Evolutionary conservation across 2,113 vertebrate genomes (phyloP).

Genomic region (Ophiodon elongatus): DNA sequence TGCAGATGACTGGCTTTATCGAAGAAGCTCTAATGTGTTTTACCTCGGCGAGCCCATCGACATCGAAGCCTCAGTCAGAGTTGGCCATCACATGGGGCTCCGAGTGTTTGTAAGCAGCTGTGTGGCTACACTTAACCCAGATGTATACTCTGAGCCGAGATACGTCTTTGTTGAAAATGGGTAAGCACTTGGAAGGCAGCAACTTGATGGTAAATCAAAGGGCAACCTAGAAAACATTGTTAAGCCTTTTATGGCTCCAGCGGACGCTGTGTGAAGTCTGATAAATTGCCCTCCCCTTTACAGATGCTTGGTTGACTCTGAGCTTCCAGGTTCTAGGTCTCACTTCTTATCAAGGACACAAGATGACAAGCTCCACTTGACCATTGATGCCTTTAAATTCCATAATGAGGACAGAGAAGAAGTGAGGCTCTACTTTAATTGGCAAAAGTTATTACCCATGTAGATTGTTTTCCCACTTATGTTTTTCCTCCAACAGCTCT

Average conservation of each 20-base stretch:
- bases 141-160: conserved; percentile 64
- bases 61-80: conserved; percentile 73
- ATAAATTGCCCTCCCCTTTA: no score
- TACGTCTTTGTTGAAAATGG: conserved; percentile 78
- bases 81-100: conserved; percentile 70
- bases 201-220: no score
- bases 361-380: no score
- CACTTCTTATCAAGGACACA: no score
- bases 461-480: background rate
- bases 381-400: no score
- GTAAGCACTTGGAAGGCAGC: conserved; percentile 56
- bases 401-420: no score
- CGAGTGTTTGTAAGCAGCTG: conserved; percentile 78
- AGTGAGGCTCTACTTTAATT: no score
- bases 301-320: no score
- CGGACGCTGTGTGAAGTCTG: no score
- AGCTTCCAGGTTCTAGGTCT: no score
- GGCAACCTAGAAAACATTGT: no score
- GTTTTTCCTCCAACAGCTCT: conserved; percentile 61
- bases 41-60: conserved; percentile 69
- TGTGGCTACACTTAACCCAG: conserved; percentile 71
- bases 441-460: no score
- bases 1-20: conserved; percentile 73
- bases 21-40: conserved; percentile 63
- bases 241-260: background rate